These are phyloP conservation scores for Hiodon alosoides DNA, from an alignment of 2,113 vertebrate species.

Conservation along the genomic window DNA sequence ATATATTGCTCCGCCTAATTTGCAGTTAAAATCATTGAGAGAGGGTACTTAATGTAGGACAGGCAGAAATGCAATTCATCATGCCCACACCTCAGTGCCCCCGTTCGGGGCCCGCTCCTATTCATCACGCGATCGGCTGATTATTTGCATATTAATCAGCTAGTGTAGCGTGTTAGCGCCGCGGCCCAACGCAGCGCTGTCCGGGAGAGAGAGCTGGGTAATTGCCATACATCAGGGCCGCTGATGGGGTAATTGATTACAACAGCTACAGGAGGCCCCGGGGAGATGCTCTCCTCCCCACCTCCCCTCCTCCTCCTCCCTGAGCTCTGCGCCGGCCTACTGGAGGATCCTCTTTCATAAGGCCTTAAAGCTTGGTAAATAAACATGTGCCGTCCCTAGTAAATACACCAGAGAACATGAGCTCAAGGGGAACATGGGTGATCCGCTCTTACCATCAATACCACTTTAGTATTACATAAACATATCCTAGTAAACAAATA, in stretches of 20 bases:
- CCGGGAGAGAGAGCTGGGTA: conserved; percentile 64
- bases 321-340: background rate
- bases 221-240: conserved; percentile 87
- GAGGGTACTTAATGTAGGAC: conserved; percentile 83
- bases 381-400: too few relatives aligned
- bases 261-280: conserved; percentile 76
- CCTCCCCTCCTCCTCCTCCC: conserved; percentile 23
- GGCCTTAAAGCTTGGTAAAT: background rate
- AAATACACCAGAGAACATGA: background rate
- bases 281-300: conserved; percentile 58
- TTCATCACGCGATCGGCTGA: conserved; percentile 81
- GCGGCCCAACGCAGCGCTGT: conserved; percentile 58
- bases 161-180: conserved; percentile 71
- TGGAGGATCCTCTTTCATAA: background rate
- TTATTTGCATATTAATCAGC: conserved; percentile 93
- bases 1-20: conserved; percentile 74
- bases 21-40: conserved; percentile 76
- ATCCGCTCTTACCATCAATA: background rate
- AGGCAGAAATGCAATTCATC: conserved; percentile 83
- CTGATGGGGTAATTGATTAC: conserved; percentile 90
- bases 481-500: background rate
- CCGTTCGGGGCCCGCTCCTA: conserved; percentile 69
- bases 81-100: conserved; percentile 70
- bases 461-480: background rate
- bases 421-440: background rate